These are phyloP conservation scores for Achroia grisella DNA, from an alignment of 1,140 invertebrate species.

Conservation along the genomic window DNA sequence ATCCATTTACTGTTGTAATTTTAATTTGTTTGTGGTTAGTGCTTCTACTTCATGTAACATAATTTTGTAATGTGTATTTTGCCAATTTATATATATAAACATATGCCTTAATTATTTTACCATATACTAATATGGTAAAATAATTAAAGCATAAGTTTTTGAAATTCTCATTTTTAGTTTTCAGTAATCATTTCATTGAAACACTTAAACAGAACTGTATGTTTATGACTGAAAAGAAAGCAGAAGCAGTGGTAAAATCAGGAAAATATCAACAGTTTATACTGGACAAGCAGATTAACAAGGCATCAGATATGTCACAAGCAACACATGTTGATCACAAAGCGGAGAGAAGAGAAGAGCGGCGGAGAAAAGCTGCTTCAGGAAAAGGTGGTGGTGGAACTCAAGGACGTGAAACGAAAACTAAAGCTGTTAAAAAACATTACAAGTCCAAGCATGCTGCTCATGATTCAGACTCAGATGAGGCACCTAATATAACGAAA, in stretches of 20 bases:
- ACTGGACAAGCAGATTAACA: slow-evolving; percentile 76
- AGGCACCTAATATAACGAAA: slow-evolving; percentile 60
- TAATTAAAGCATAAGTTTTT: slow-evolving; percentile 3
- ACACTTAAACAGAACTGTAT: slow-evolving; percentile 81
- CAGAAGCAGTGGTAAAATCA: slow-evolving; percentile 80
- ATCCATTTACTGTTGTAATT: too few species aligned
- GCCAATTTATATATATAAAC: too few species aligned
- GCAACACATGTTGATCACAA: slow-evolving; percentile 74
- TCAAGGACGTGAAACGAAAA: slow-evolving; percentile 96
- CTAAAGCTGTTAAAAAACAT: slow-evolving; percentile 92
- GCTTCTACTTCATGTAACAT: too few species aligned
- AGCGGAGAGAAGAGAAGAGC: slow-evolving; percentile 87
- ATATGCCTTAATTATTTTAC: too few species aligned
- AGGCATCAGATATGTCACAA: slow-evolving; percentile 50
- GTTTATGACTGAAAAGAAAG: slow-evolving; percentile 80
- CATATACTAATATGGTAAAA: too few species aligned
- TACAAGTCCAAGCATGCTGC: slow-evolving; percentile 62
- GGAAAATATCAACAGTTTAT: slow-evolving; percentile 79
- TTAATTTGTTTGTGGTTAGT: too few species aligned
- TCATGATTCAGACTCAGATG: slow-evolving; percentile 78
- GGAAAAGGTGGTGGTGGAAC: slow-evolving; percentile 92
- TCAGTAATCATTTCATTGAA: slow-evolving; percentile 80
- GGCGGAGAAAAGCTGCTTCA: slow-evolving; percentile 88
- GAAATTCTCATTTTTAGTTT: slow-evolving; percentile 53
- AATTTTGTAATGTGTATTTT: too few species aligned